Evolutionary conservation across 64 coral and sea anemone species (phyloP), one percentile per base, ranked within the genome.

Genomic region (Hydrozoanthus tunicans): DNA sequence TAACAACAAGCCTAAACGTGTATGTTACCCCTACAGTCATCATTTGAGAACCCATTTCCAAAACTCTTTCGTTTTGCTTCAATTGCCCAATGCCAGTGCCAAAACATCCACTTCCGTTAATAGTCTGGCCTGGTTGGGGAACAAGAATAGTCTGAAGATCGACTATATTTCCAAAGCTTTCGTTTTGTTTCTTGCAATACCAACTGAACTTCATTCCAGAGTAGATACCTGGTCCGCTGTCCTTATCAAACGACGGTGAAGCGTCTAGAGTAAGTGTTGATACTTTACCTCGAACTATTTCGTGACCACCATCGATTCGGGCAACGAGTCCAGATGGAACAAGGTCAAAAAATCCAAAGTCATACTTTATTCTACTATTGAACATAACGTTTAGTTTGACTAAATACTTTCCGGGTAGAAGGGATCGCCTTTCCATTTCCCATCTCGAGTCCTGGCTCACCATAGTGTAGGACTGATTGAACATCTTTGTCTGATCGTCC

Each of bases 131-230:
- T 10, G 59, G 27, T 12, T 7, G 51, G 3, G 32, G 26, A 56
- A 77, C 5, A 53, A 15, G 58, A 43, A 62, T 81, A 10, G 43
- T 5, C 63, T 59, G 17, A 3, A 43, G 59, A 51, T 81, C 4
- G 2, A 59, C 63, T 12, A 11, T 81, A 24, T 81, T 81, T 14
- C 59, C 79, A 61, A 82, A 64, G 64, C 59, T 82, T 65, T 82
- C 80, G 51, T 82, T 51, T 52, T 82, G 59, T 14, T 64, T 64
- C 60, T 82, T 82, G 25, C 80, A 82, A 64, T 52, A 11, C 80
- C 80, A 82, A 12, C 9, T 82, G 27, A 82, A 82, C 59, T 72
- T 88, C 53, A 88, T 88, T 88, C 67, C 67, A 8, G 17, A 73
- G 12, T 88, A 73, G 52, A 73, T 58, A 15, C 84, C 84, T 73